Evolutionary conservation across 2,113 vertebrate genomes (phyloP).

Genomic region (Dendropsophus ebraccatus): DNA sequence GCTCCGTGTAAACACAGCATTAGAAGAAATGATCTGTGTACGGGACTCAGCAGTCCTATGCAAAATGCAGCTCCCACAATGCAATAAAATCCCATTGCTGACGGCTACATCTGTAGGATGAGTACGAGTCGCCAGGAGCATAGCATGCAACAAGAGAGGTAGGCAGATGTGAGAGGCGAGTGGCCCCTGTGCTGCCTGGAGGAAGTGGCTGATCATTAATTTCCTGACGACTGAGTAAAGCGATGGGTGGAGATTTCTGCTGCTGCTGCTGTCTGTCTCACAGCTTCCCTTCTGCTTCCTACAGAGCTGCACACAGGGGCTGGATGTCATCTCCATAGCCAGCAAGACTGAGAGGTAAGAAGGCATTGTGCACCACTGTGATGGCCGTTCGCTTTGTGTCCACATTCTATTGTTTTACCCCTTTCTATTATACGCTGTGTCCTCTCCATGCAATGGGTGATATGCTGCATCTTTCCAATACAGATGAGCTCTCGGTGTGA

Average conservation of each 20-base stretch:
- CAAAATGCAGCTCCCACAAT: too few species aligned
- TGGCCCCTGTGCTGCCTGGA: slow-evolving; percentile 31
- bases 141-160: slow-evolving; percentile 19
- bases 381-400: neutral
- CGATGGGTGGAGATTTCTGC: slow-evolving; percentile 58
- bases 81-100: too few species aligned
- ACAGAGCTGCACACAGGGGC: slow-evolving; percentile 55
- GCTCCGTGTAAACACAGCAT: too few species aligned
- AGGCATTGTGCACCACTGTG: neutral
- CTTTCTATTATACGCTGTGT: neutral
- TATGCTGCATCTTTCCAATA: neutral
- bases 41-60: too few species aligned
- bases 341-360: slow-evolving; percentile 35
- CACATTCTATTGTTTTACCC: neutral
- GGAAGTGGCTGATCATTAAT: slow-evolving; percentile 59
- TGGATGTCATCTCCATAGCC: neutral
- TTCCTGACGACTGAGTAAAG: slow-evolving; percentile 60
- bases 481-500: too few species aligned
- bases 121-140: neutral
- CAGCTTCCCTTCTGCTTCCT: slow-evolving; percentile 49
- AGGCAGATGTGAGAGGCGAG: slow-evolving; percentile 30
- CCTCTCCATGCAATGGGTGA: neutral
- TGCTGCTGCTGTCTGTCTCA: slow-evolving; percentile 12
- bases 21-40: too few species aligned
- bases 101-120: neutral